Evolutionary conservation across 2,888 invertebrate genomes (phyloP).

Genomic region (Drosophila mettleri): DNA sequence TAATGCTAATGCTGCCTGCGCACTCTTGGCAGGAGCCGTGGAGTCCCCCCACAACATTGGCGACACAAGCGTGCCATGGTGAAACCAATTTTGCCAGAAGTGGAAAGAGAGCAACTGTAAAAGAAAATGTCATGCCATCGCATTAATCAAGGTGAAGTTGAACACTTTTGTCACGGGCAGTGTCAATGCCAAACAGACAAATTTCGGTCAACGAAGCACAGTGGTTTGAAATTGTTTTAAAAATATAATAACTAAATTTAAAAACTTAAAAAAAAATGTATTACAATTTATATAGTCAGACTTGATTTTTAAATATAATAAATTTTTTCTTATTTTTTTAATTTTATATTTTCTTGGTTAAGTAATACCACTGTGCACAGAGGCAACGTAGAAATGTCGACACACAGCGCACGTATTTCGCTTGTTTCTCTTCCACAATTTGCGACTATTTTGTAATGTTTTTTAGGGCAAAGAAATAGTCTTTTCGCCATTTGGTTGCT

Average conservation of each 20-base stretch:
- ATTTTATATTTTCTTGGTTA: not conserved
- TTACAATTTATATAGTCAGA: not conserved
- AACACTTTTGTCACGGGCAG: slow-evolving; percentile 36
- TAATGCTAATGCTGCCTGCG: slow-evolving; percentile 33
- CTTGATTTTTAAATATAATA: rapidly evolving
- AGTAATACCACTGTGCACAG: slow-evolving; percentile 32
- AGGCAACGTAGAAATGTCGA: slow-evolving; percentile 26
- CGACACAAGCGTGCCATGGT: slow-evolving; percentile 22
- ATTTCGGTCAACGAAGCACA: slow-evolving; percentile 21
- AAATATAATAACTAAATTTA: not conserved
- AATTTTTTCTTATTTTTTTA: not conserved
- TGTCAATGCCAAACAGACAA: slow-evolving; percentile 47
- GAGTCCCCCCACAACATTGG: slow-evolving; percentile 26
- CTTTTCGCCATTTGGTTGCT: slow-evolving; percentile 29
- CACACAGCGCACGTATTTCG: slow-evolving; percentile 57
- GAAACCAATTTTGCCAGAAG: slow-evolving; percentile 21
- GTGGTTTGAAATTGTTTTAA: slow-evolving; percentile 4
- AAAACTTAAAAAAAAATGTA: not conserved
- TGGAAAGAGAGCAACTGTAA: not conserved
- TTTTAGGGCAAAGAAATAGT: slow-evolving; percentile 21
- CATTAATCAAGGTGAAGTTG: slow-evolving; percentile 74
- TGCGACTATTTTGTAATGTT: slow-evolving; percentile 52
- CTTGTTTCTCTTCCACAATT: slow-evolving; percentile 47
- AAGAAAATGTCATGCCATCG: slow-evolving; percentile 39
- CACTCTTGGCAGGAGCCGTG: slow-evolving; percentile 9